Evolutionary conservation across 2,797 vertebrate genomes (phyloP).

Genomic region (Lepilemur septentrionalis): DNA sequence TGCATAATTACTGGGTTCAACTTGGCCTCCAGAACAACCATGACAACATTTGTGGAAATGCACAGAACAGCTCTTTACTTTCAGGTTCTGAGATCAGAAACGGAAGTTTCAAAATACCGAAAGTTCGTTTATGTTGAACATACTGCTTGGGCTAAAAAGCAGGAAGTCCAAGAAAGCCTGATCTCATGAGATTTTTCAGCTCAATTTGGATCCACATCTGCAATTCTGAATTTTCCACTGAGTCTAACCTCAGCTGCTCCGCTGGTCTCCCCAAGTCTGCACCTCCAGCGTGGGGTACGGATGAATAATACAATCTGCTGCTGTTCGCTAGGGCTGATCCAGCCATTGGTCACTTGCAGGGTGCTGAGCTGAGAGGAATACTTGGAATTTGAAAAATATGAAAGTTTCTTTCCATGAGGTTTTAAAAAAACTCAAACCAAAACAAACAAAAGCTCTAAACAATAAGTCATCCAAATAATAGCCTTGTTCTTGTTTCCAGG

Average conservation of each 20-base stretch:
- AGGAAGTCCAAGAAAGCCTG: slow-evolving; percentile 82
- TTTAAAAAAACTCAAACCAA: background rate
- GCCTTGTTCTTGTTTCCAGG: slow-evolving; percentile 55
- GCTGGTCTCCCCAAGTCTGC: background rate
- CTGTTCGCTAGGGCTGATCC: background rate
- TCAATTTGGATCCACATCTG: slow-evolving; percentile 79
- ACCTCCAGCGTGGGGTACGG: background rate
- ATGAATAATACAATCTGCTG: background rate
- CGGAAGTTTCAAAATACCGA: slow-evolving; percentile 82
- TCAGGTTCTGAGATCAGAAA: slow-evolving; percentile 81
- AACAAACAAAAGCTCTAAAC: slow-evolving; percentile 46
- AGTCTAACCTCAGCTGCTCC: slow-evolving; percentile 62
- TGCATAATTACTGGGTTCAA: slow-evolving; percentile 18
- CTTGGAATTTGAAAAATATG: slow-evolving; percentile 35
- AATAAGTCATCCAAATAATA: slow-evolving; percentile 53
- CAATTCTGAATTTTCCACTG: slow-evolving; percentile 77
- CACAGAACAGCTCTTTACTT: slow-evolving; percentile 74
- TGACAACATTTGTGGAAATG: slow-evolving; percentile 71
- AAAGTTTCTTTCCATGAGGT: slow-evolving; percentile 10
- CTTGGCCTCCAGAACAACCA: slow-evolving; percentile 49
- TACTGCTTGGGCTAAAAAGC: slow-evolving; percentile 74
- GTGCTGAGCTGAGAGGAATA: background rate
- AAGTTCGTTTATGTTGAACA: slow-evolving; percentile 80
- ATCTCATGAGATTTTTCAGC: slow-evolving; percentile 81
- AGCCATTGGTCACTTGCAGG: background rate